Conservation (phyloP, 2,888 invertebrate species). For the Girardia tigrina region DNA sequence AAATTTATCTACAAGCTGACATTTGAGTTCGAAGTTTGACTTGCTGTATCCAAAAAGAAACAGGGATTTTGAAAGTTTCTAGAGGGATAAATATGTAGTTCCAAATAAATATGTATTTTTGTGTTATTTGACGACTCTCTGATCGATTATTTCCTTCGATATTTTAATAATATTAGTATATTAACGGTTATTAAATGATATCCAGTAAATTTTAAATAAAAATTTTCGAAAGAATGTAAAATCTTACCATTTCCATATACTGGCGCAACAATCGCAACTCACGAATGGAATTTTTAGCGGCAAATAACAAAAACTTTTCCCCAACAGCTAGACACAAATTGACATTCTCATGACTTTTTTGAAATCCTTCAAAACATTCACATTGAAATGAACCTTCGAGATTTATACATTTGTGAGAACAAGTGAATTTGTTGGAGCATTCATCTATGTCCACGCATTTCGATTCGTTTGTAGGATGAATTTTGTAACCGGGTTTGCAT, state of each 20-base stretch:
- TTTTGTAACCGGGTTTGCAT: constrained; percentile 21
- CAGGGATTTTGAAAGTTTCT: too few relatives aligned
- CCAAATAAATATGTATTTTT: too few relatives aligned
- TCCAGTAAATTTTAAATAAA: too few relatives aligned
- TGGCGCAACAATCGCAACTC: constrained; percentile 11
- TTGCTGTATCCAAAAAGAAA: too few relatives aligned
- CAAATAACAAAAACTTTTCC: constrained; percentile 16
- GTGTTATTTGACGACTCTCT: too few relatives aligned
- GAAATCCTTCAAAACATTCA: constrained; percentile 27
- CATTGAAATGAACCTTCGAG: constrained; percentile 1
- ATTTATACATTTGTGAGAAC: constrained; percentile 33
- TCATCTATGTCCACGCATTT: constrained; percentile 32
- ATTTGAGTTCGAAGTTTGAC: too few relatives aligned
- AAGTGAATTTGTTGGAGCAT: background rate
- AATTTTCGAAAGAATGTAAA: too few relatives aligned
- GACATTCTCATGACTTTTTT: background rate
- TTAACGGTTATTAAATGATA: too few relatives aligned
- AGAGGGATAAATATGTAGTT: too few relatives aligned
- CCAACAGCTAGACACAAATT: constrained; percentile 19
- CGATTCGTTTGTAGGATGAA: background rate
- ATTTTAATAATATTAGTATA: too few relatives aligned
- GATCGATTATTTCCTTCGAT: too few relatives aligned
- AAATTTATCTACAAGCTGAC: too few relatives aligned
- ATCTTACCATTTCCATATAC: background rate
- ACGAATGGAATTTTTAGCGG: constrained; percentile 23